Evolutionary conservation across 2,797 vertebrate species (phyloP).

Genomic region (Rhinogobio ventralis): DNA sequence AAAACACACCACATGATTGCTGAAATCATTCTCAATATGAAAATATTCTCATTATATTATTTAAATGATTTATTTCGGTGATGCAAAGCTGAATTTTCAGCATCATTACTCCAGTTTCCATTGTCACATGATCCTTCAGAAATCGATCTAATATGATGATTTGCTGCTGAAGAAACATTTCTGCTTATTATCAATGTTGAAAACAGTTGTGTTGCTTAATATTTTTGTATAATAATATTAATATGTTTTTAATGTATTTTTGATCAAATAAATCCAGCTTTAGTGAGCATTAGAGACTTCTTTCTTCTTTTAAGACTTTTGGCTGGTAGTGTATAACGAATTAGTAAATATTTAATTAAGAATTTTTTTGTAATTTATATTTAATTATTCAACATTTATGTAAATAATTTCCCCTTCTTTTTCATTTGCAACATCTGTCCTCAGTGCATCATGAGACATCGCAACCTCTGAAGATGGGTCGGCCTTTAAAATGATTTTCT

Average conservation of each 20-base stretch:
- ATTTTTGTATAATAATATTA: neutral
- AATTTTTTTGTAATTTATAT: neutral
- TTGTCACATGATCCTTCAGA: neutral
- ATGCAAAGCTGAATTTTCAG: neutral
- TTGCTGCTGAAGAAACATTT: neutral
- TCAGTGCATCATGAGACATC: constrained; percentile 71
- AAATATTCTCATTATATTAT: too few species aligned
- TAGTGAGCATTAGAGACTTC: neutral
- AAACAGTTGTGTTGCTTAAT: neutral
- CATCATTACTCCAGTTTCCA: neutral
- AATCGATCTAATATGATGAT: neutral
- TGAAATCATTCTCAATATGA: too few species aligned
- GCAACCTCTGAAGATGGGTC: constrained; percentile 67
- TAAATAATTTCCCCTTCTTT: neutral
- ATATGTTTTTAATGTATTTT: neutral
- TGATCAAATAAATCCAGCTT: neutral
- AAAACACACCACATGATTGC: too few species aligned
- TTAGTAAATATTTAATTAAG: too few species aligned
- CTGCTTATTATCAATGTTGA: neutral
- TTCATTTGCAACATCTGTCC: constrained; percentile 28
- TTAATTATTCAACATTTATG: neutral
- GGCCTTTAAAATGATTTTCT: constrained; percentile 72
- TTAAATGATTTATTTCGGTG: neutral
- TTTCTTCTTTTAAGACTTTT: neutral
- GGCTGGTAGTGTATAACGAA: neutral